Conservation (phyloP, 2,113 vertebrate species). For the Lasiurus cinereus region DNA sequence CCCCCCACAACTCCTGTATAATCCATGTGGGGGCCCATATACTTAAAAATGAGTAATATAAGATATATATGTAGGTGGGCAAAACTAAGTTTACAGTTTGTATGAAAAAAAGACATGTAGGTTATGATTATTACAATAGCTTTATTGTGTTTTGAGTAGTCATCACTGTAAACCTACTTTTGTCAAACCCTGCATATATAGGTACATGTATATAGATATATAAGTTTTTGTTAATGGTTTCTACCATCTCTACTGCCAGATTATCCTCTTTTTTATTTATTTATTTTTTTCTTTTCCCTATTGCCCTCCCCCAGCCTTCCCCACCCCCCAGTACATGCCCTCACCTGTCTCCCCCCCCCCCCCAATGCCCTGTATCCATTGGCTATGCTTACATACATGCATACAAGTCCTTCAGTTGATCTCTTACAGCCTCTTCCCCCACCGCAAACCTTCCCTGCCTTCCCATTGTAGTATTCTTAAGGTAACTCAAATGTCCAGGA, state of each 20-base stretch:
- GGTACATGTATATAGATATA: neutral
- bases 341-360: too few species aligned
- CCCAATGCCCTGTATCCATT: too few species aligned
- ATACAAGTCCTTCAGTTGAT: too few species aligned
- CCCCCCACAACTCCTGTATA: neutral
- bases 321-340: too few species aligned
- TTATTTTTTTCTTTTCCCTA: too few species aligned
- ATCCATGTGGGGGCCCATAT: neutral
- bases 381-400: too few species aligned
- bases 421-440: too few species aligned
- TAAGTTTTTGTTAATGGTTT: neutral
- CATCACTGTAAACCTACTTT: neutral
- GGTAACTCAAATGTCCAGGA: slow-evolving; percentile 11
- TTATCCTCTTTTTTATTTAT: neutral
- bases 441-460: too few species aligned
- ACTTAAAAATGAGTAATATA: neutral
- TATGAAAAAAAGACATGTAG: neutral
- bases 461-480: neutral
- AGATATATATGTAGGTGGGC: neutral
- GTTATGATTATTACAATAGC: neutral
- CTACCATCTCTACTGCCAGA: neutral
- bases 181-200: neutral
- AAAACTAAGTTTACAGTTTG: neutral
- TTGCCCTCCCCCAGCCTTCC: too few species aligned
- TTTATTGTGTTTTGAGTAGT: neutral